A percentile compares a stretch with the other conserved stretches of the same genome.
phyloP scores from a whole-genome alignment of 1,140 invertebrate genomes.

The Leguminivora glycinivorella region DNA sequence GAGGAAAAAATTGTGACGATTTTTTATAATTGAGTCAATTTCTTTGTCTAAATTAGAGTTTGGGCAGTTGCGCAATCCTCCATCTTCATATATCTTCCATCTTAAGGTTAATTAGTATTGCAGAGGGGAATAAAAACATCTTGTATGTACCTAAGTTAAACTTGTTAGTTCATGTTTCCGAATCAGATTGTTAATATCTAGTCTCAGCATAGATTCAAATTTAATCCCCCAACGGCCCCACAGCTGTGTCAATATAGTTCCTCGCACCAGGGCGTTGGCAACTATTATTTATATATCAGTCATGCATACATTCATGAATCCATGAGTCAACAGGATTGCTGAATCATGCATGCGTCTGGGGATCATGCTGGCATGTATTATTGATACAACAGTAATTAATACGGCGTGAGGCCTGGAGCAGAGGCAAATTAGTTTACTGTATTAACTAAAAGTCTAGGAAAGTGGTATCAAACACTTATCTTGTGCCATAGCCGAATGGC shows the following conservation, averaged over 20 bases:
- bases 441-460: too few species aligned
- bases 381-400: constrained; percentile 7
- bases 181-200: background rate
- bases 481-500: too few species aligned
- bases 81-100: too few species aligned
- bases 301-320: constrained; percentile 28
- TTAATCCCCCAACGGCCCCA: background rate
- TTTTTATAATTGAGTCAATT: too few species aligned
- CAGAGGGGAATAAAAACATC: too few species aligned
- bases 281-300: constrained; percentile 23
- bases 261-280: background rate
- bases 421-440: background rate
- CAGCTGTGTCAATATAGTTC: constrained; percentile 16
- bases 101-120: too few species aligned
- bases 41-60: too few species aligned
- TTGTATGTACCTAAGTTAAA: too few species aligned
- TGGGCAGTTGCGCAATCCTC: too few species aligned
- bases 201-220: background rate
- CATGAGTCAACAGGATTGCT: constrained; percentile 27
- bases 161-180: background rate
- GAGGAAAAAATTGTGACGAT: too few species aligned
- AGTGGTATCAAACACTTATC: too few species aligned
- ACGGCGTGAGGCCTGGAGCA: background rate
- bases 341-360: constrained; percentile 21
- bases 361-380: constrained; percentile 17